These are phyloP conservation scores for Oplegnathus fasciatus DNA, from an alignment of 2,113 vertebrate species.

Conservation along the genomic window DNA sequence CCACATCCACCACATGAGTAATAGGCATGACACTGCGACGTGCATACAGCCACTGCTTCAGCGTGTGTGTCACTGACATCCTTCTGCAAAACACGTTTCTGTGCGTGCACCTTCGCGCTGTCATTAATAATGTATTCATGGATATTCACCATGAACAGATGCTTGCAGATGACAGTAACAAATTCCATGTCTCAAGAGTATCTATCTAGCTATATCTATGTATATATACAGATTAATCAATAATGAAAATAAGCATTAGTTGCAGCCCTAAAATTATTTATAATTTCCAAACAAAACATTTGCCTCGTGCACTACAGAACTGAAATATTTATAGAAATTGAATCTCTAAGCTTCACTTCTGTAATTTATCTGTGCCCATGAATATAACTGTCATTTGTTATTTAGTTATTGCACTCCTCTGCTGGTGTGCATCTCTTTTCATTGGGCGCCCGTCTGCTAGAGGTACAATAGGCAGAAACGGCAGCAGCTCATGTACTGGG, in stretches of 20 bases:
- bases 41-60: neutral
- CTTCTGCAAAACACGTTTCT: conserved; percentile 23
- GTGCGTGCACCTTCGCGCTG: neutral
- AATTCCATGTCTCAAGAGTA: neutral
- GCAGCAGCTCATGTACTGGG: conserved; percentile 73
- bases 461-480: conserved; percentile 65
- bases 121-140: conserved; percentile 48
- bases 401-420: conserved; percentile 38
- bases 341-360: conserved; percentile 23
- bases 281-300: conserved; percentile 19
- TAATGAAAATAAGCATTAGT: neutral
- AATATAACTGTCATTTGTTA: conserved; percentile 32
- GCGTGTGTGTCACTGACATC: conserved; percentile 28
- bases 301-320: neutral
- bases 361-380: conserved; percentile 32
- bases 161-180: neutral
- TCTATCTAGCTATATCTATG: neutral
- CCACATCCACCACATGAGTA: conserved; percentile 22
- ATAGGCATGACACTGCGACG: conserved; percentile 14
- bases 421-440: conserved; percentile 57
- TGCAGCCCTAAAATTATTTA: neutral
- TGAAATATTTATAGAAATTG: conserved; percentile 54
- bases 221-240: neutral
- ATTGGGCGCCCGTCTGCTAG: conserved; percentile 22
- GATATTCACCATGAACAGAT: conserved; percentile 43